Percentiles rank a stretch among this genome's conserved stretches.
Evolutionary conservation across 2,113 vertebrate species (phyloP).

Genomic region (Lasiurus cinereus): DNA sequence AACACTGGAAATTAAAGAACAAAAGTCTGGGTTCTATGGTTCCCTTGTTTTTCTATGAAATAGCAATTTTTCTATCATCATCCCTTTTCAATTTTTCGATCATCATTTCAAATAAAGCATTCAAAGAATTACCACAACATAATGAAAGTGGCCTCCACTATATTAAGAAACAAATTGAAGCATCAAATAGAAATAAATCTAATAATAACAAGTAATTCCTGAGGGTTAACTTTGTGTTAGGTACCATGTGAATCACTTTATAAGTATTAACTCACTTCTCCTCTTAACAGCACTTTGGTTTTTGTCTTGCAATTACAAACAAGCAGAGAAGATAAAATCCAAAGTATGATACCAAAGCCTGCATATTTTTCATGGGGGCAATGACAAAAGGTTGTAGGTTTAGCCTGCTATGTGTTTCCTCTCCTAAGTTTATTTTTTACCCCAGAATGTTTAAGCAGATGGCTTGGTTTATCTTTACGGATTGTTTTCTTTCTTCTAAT

Average conservation of each 20-base stretch:
- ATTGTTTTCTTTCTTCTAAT: not conserved
- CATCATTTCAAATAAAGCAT: not conserved
- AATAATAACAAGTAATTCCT: slow-evolving; percentile 8
- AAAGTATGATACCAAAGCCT: not conserved
- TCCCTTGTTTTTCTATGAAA: not conserved
- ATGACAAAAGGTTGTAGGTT: not conserved
- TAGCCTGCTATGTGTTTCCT: not conserved
- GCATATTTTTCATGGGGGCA: not conserved
- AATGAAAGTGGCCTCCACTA: not conserved
- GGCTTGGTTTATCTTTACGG: not conserved
- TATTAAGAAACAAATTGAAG: not conserved
- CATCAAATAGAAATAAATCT: not conserved
- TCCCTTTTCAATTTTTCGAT: not conserved
- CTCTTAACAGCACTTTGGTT: not conserved
- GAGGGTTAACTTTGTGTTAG: not conserved
- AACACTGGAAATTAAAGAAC: not conserved
- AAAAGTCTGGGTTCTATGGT: not conserved
- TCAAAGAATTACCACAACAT: not conserved
- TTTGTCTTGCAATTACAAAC: not conserved
- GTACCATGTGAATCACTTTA: not conserved
- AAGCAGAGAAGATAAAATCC: not conserved
- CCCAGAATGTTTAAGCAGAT: not conserved
- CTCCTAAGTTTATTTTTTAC: not conserved
- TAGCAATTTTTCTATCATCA: not conserved
- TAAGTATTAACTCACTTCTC: not conserved